Base-by-base conservation (phyloP, 2,113 vertebrate genomes). In the Hemicordylus capensis region DNA sequence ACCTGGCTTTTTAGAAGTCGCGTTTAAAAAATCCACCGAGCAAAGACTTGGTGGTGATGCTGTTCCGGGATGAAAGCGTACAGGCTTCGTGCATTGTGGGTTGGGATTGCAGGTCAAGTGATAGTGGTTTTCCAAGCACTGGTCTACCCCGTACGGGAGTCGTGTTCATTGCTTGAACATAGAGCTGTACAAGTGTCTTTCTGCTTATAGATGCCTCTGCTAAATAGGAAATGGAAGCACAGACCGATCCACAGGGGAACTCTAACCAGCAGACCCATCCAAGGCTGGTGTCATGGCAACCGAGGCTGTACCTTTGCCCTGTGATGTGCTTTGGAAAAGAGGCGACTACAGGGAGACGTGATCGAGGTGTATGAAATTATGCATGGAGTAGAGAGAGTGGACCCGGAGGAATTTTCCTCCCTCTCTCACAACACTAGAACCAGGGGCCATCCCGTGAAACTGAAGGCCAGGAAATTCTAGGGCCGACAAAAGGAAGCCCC, bases 41-140 rank as follows among this genome's bases (percentile, higher is more conserved):
- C 19, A 54, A 77, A 64, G 46, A 2, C 0, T 83, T 89, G 92
- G 77, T 86, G 42, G 46, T 76, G 24, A 42, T 78, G 66, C 51
- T 77, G 31, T 58, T 74, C 9, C 20, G 59, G 39, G 28, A 51
- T 85, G 76, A 28, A 34, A 85, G 64, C 85, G 89, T 80, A 58
- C 63, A 54, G 39, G 31, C 4, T 51, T 84, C 2, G 81, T 90
- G 80, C 31, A 51, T 56, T n/a, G 63, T 70, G 69, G 77, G 22
- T 9, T 72, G 83, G 46, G 64, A 69, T 80, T 92, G 74, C 87
- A 90, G 64, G n/a, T 74, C 69, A 90, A 83, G 88, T 87, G 76
- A 63, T 85, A 82, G 88, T 78, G 88, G 81, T 81, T 37, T 86
- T 24, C 89, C 85, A 84, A 54, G 84, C 59, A 2, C 66, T 86